Percentiles rank a stretch among this genome's conserved stretches.
Conservation (phyloP, 2,888 invertebrate genomes). For the Tenthredo mesomela region DNA sequence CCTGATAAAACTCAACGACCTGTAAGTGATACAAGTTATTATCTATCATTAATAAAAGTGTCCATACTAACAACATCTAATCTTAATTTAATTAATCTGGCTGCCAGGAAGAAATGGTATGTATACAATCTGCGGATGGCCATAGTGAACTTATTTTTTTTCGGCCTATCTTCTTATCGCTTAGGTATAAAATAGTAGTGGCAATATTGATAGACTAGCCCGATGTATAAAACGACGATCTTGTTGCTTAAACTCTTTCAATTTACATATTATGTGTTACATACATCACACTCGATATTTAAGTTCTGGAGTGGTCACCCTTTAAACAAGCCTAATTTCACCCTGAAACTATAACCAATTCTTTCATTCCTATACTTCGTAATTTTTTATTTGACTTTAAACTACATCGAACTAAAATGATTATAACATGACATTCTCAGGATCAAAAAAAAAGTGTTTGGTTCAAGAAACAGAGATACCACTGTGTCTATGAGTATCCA, state of each 20-base stretch:
- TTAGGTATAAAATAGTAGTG: background rate
- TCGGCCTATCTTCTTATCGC: background rate
- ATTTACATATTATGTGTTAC: background rate
- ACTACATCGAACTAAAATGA: background rate
- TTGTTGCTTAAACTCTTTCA: background rate
- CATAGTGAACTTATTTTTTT: background rate
- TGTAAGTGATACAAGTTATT: constrained; percentile 68
- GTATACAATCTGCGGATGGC: constrained; percentile 57
- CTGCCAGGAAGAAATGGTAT: constrained; percentile 76
- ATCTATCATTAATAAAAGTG: background rate
- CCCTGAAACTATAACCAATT: background rate
- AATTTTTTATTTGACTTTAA: background rate
- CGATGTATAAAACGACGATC: background rate
- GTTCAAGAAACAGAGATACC: constrained; percentile 91
- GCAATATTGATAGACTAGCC: background rate
- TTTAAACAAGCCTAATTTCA: background rate
- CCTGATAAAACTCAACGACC: constrained; percentile 80
- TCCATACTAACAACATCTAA: background rate
- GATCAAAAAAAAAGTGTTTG: constrained; percentile 86
- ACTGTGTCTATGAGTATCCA: constrained; percentile 92
- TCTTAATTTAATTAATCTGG: constrained; percentile 63
- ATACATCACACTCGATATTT: background rate
- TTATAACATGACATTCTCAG: constrained; percentile 70
- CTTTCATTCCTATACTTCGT: background rate
- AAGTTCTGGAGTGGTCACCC: background rate